Percentiles rank a stretch among this genome's conserved stretches.
Evolutionary conservation across 2,113 vertebrate genomes (phyloP).

Genomic region (Cairina moschata): DNA sequence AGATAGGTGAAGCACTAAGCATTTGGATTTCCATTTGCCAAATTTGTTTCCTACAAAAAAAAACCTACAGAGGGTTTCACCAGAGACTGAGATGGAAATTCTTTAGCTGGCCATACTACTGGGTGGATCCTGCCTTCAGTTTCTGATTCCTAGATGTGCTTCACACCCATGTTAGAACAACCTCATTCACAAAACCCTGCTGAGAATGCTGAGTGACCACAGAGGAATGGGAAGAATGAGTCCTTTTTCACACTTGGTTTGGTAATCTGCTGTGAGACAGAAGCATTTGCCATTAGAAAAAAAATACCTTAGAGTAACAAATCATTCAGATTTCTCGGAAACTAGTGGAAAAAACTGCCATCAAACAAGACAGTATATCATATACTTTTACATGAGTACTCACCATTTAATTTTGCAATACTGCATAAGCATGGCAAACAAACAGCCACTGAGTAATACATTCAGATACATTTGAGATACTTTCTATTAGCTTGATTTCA

Average conservation of each 20-base stretch:
- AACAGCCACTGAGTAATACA: background rate
- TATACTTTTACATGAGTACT: background rate
- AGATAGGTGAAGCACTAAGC: background rate
- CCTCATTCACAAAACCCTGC: background rate
- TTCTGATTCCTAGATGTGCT: background rate
- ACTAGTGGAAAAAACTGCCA: background rate
- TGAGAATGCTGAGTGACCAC: background rate
- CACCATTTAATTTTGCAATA: background rate
- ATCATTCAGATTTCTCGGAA: slow-evolving; percentile 14
- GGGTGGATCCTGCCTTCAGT: background rate
- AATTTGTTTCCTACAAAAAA: background rate
- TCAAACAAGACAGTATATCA: background rate
- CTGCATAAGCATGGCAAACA: background rate
- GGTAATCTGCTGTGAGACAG: background rate
- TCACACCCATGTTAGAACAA: background rate
- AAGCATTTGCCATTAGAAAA: background rate
- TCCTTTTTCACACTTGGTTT: background rate
- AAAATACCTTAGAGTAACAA: slow-evolving; percentile 1
- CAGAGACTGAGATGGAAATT: background rate
- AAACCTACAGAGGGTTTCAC: background rate
- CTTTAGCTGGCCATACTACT: background rate
- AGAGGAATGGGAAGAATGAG: slow-evolving; percentile 19
- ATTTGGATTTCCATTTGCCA: background rate
- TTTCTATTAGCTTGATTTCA: background rate
- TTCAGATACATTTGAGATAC: background rate